A percentile compares a stretch with the other conserved stretches of the same genome.
phyloP scores from a whole-genome alignment of 92 coral and sea anemone genomes.

The Micromussa lordhowensis region DNA sequence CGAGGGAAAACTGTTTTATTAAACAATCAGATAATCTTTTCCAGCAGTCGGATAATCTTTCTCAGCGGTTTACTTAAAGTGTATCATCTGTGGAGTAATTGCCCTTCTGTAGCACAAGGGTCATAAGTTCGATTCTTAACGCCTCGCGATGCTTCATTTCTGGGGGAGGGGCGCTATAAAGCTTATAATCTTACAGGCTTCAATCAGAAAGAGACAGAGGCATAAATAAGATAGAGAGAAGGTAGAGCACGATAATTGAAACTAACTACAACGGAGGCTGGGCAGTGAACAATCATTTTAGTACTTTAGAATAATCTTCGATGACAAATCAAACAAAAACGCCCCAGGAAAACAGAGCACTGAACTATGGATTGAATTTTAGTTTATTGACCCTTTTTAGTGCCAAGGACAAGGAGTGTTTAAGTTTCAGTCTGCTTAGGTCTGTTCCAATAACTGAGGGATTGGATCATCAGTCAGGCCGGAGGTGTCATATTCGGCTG shows the following conservation, averaged over 20 bases:
- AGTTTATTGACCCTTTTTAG: too few relatives aligned
- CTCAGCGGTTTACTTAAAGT: not conserved
- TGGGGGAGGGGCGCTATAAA: not conserved
- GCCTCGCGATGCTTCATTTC: not conserved
- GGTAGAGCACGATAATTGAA: not conserved
- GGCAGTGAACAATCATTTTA: not conserved
- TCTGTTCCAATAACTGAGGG: too few relatives aligned
- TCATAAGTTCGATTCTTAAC: not conserved
- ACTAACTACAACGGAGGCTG: not conserved
- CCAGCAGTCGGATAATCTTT: not conserved
- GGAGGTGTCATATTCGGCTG: too few relatives aligned
- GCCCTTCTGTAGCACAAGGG: not conserved
- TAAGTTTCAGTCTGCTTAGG: too few relatives aligned
- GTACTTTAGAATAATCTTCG: not conserved
- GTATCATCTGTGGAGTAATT: not conserved
- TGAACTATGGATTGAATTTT: too few relatives aligned
- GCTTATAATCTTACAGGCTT: not conserved
- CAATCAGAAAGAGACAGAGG: not conserved
- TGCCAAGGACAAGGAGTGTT: too few relatives aligned
- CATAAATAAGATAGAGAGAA: not conserved
- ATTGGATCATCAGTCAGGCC: too few relatives aligned
- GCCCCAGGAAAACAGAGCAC: too few relatives aligned
- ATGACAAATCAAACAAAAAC: not conserved
- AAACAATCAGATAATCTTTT: not conserved
- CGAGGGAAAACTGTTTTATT: not conserved